These are phyloP conservation scores for Melieria omissa DNA, from an alignment of 2,888 invertebrate species.

Conservation along the genomic window DNA sequence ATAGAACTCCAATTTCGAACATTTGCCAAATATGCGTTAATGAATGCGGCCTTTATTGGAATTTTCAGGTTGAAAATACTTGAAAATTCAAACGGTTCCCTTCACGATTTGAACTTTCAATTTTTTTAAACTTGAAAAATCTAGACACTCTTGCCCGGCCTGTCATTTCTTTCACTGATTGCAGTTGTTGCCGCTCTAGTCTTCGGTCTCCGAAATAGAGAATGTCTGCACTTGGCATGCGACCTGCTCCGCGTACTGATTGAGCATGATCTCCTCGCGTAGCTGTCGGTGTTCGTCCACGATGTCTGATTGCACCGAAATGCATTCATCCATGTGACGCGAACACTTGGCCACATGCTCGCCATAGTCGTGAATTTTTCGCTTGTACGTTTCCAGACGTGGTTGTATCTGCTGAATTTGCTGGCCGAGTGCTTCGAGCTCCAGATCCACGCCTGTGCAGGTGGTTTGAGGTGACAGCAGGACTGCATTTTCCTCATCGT, in stretches of 20 bases:
- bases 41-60: too few relatives aligned
- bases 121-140: background rate
- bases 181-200: constrained; percentile 38
- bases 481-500: constrained; percentile 13
- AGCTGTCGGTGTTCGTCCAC: constrained; percentile 44
- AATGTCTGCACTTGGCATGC: constrained; percentile 47
- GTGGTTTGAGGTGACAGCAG: background rate
- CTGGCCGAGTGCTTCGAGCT: constrained; percentile 44
- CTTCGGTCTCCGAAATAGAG: constrained; percentile 52
- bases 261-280: constrained; percentile 43
- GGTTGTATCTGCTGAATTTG: constrained; percentile 49
- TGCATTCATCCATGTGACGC: constrained; percentile 50
- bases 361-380: constrained; percentile 47
- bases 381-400: constrained; percentile 47
- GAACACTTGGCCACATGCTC: constrained; percentile 48
- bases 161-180: background rate
- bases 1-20: too few relatives aligned
- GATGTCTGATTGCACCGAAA: constrained; percentile 49
- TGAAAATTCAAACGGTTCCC: constrained; percentile 13
- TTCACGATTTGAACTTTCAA: constrained; percentile 12
- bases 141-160: background rate
- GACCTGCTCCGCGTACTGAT: constrained; percentile 48
- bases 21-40: too few relatives aligned
- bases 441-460: constrained; percentile 42
- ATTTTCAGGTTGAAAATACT: constrained; percentile 8